Conservation (phyloP, 2,888 invertebrate genomes). For the Athalia circularis region DNA sequence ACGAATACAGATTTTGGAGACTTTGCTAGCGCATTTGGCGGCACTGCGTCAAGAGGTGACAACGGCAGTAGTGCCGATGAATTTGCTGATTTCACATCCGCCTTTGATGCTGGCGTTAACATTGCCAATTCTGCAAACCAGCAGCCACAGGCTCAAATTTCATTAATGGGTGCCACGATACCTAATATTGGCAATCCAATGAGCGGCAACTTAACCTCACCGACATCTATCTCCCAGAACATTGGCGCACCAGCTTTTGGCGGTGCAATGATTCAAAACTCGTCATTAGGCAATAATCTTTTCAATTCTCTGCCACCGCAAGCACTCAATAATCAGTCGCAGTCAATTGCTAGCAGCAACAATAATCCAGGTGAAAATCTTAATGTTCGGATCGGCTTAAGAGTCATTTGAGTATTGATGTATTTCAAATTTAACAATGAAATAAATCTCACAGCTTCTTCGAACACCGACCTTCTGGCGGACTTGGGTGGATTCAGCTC, state of each 20-base stretch:
- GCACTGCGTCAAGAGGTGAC: slow-evolving; percentile 59
- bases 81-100: slow-evolving; percentile 89
- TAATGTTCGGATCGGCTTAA: neutral
- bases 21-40: slow-evolving; percentile 83
- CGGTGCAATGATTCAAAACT: slow-evolving; percentile 53
- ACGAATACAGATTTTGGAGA: slow-evolving; percentile 83
- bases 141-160: slow-evolving; percentile 59
- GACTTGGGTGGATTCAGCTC: slow-evolving; percentile 73
- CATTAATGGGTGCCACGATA: slow-evolving; percentile 60
- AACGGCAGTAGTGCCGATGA: slow-evolving; percentile 76
- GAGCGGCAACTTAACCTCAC: slow-evolving; percentile 59
- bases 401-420: too few species aligned
- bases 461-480: slow-evolving; percentile 74
- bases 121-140: slow-evolving; percentile 59
- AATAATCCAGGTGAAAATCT: slow-evolving; percentile 66
- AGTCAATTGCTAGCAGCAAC: slow-evolving; percentile 60
- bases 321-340: slow-evolving; percentile 57
- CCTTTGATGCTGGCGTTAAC: slow-evolving; percentile 76
- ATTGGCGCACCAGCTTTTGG: slow-evolving; percentile 51
- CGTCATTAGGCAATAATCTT: slow-evolving; percentile 62
- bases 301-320: slow-evolving; percentile 63
- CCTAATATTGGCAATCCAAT: slow-evolving; percentile 61
- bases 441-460: slow-evolving; percentile 52
- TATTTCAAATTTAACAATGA: too few species aligned
- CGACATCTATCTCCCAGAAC: slow-evolving; percentile 55